Evolutionary conservation across 2,888 invertebrate species (phyloP), one percentile per base, ranked within the genome.

Genomic region (Drosophila prostipennis): DNA sequence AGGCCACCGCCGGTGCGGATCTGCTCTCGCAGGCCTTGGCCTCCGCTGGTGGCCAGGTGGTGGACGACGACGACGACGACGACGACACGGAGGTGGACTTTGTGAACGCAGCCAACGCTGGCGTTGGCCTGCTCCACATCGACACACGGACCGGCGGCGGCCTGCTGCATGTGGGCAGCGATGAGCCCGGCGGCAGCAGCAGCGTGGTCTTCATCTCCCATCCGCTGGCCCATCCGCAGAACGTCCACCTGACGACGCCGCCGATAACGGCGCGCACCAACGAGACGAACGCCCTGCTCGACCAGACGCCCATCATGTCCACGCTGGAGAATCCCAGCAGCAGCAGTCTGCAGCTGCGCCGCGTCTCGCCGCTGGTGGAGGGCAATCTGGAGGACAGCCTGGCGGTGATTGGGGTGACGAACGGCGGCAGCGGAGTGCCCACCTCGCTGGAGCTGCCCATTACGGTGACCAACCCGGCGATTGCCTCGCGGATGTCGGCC

Each of bases 261-360:
- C 87, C 90, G 0, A 86, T 88, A 1, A 80, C 89, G 2, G 90
- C 89, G 55, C 78, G 63, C 93, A 94, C 96, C 0, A 94, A 95
- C 4, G 96, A 96, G 90, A 96, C 96, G 0, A 96, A 95, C 77
- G 93, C 95, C 5, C 94, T 95, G 11, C 92, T 96, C 14, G 94
- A 96, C 87, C 96, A 95, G 90, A 96, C 94, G 2, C 95, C 96
- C 0, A 96, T 96, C 56, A 96, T 96, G 96, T 95, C 96, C 1
- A 82, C 96, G 0, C 91, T 95, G 29, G 96, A 96, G 91, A 93
- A 95, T 26, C 96, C 96, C 6, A 93, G 93, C 39, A 70, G 93
- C 39, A 70, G 39, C 6, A 70, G 39, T 4, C 51, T 74, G 7
- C 69, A 67, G 6, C 13, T 75, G 55, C 70, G 72, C 0, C 69